These are phyloP conservation scores for Corvus cornix DNA, from an alignment of 2,113 vertebrate genomes.

Conservation along the genomic window DNA sequence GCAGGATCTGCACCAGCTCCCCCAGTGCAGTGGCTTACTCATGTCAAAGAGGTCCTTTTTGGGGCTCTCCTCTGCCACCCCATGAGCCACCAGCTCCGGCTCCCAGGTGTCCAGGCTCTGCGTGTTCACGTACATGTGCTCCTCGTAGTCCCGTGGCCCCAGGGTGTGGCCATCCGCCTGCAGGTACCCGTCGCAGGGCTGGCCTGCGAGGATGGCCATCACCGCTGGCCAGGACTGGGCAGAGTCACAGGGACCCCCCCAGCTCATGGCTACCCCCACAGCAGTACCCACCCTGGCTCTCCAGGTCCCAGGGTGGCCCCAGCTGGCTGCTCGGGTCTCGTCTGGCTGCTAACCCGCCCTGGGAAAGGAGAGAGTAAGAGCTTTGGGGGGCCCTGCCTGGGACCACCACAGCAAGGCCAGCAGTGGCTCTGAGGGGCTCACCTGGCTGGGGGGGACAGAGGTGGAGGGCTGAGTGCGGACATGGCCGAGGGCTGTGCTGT, in stretches of 20 bases:
- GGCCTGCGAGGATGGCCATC: background rate
- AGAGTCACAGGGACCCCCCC: background rate
- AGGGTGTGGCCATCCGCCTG: constrained; percentile 81
- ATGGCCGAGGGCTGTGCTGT: constrained; percentile 40
- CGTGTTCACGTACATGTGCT: constrained; percentile 95
- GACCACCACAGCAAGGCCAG: background rate
- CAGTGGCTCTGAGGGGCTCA: background rate
- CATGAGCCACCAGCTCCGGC: background rate
- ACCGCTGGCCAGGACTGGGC: background rate
- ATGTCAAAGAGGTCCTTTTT: constrained; percentile 96
- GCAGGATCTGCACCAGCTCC: background rate
- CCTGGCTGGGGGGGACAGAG: background rate
- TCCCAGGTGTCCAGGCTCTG: constrained; percentile 82
- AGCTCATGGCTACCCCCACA: fast-evolving
- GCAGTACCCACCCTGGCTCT: constrained; percentile 37
- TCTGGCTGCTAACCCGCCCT: constrained; percentile 74
- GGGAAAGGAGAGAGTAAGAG: background rate
- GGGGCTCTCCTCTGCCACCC: constrained; percentile 78
- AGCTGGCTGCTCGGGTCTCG: constrained; percentile 69
- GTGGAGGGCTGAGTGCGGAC: constrained; percentile 71
- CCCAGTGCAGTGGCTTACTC: constrained; percentile 76
- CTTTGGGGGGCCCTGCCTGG: fast-evolving
- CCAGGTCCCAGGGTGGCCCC: constrained; percentile 81
- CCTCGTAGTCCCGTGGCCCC: constrained; percentile 85
- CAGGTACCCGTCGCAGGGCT: constrained; percentile 85